These are phyloP conservation scores for Colaptes auratus DNA, from an alignment of 2,113 vertebrate species.

Conservation along the genomic window DNA sequence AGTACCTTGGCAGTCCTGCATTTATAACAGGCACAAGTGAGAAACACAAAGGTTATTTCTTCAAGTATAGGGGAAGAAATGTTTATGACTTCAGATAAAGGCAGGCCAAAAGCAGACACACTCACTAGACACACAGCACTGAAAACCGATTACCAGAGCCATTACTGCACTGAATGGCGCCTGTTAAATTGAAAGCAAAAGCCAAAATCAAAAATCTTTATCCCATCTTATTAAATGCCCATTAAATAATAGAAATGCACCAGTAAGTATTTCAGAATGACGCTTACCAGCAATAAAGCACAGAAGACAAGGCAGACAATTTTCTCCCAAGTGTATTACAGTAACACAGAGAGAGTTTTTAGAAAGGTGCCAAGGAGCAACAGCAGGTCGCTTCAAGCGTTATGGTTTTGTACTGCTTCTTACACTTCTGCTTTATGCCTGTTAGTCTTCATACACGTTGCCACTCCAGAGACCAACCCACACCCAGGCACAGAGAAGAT, in stretches of 20 bases:
- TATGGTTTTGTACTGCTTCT: not conserved
- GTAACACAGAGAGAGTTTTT: not conserved
- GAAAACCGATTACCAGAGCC: conserved; percentile 5
- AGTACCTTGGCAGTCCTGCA: not conserved
- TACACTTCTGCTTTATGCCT: not conserved
- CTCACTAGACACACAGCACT: not conserved
- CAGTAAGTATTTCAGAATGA: not conserved
- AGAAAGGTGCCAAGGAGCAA: not conserved
- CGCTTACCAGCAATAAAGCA: conserved; percentile 20
- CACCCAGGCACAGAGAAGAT: not conserved
- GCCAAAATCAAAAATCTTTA: conserved; percentile 41
- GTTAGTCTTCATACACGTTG: not conserved
- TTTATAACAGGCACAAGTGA: not conserved
- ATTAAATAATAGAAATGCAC: conserved; percentile 17
- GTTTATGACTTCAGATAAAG: not conserved
- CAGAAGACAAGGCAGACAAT: not conserved
- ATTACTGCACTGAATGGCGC: not conserved
- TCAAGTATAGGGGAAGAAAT: not conserved
- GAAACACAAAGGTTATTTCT: not conserved
- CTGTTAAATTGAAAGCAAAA: conserved; percentile 15
- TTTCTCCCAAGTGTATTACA: not conserved
- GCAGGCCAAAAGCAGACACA: not conserved
- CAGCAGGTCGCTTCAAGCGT: not conserved
- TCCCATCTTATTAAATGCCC: conserved; percentile 21
- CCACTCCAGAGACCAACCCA: not conserved